Conservation (phyloP, 2,113 vertebrate genomes). For the Mustelus asterias region DNA sequence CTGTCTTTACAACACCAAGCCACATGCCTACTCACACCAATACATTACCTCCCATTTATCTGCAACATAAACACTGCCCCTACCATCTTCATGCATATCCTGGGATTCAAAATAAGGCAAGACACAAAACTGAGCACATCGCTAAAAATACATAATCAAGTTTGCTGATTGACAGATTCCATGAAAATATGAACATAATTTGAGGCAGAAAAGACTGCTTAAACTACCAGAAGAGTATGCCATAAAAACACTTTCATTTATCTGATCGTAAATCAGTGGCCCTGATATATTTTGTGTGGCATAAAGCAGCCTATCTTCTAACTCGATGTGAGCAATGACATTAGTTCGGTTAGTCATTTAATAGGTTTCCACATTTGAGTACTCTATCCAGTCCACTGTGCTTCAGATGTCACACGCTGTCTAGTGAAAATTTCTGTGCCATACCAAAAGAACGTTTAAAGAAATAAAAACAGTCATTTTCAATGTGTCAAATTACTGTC, state of each 20-base stretch:
- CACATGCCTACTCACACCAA: background rate
- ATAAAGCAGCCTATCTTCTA: background rate
- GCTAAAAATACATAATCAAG: background rate
- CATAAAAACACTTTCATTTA: background rate
- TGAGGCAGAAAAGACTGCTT: background rate
- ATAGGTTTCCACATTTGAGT: background rate
- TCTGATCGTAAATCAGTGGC: background rate
- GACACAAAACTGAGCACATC: background rate
- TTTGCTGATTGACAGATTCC: background rate
- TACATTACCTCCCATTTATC: background rate
- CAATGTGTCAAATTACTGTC: background rate
- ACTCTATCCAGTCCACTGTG: background rate
- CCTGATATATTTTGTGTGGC: background rate
- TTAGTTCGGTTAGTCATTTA: background rate
- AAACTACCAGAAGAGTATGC: background rate
- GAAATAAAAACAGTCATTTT: background rate
- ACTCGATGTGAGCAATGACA: background rate
- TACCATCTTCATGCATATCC: background rate
- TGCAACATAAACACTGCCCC: no score
- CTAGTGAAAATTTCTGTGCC: background rate
- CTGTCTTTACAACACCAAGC: background rate
- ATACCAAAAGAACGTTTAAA: background rate
- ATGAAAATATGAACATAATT: background rate
- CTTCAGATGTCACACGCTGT: background rate
- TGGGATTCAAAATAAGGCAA: background rate